phyloP scores from a whole-genome alignment of 2,113 vertebrate species.

The Aleadryas rufinucha region DNA sequence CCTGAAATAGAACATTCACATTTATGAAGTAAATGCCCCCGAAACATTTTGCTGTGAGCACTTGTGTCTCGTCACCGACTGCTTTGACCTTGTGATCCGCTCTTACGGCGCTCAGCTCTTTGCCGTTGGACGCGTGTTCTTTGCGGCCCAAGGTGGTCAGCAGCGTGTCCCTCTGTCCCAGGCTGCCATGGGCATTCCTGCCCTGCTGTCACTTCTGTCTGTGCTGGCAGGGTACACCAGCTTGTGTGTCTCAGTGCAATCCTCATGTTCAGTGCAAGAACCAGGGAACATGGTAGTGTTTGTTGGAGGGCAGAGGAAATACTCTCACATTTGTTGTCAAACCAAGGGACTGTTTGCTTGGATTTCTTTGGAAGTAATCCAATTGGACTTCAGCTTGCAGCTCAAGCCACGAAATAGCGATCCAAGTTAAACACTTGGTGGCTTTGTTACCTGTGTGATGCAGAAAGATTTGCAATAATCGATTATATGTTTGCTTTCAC shows the following conservation, averaged over 20 bases:
- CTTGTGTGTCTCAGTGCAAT: background rate
- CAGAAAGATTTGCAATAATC: background rate
- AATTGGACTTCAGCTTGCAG: background rate
- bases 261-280: background rate
- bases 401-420: accelerated
- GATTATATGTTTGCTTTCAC: background rate
- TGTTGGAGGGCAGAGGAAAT: background rate
- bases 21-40: background rate
- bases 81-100: background rate
- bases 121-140: accelerated
- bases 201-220: background rate
- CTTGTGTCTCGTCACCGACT: background rate
- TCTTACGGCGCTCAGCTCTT: background rate
- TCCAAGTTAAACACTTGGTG: background rate
- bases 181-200: background rate
- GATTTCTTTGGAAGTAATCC: background rate
- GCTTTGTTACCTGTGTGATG: background rate
- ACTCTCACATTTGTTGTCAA: background rate
- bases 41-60: background rate
- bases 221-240: background rate
- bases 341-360: background rate
- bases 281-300: background rate
- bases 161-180: background rate
- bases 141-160: background rate
- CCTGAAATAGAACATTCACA: background rate